Conservation (phyloP, 2,113 vertebrate genomes). For the Notechis scutatus region DNA sequence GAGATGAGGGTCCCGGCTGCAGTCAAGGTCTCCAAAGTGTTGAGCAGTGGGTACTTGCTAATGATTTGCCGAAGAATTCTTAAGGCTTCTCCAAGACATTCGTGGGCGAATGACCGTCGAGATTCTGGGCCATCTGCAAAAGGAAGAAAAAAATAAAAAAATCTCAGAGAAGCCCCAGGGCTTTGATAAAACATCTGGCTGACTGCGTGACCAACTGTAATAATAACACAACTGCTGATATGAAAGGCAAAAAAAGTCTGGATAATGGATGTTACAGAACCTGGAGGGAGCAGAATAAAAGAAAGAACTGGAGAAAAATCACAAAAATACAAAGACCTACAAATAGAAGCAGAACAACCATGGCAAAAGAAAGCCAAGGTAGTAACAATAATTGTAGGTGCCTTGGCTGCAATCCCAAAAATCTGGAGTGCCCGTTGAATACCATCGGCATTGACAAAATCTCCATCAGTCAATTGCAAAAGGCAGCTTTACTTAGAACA, state of each 20-base stretch:
- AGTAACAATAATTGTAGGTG: background rate
- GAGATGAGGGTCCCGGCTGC: slow-evolving; percentile 92
- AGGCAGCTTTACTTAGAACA: background rate
- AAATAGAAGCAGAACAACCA: background rate
- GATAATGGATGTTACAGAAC: background rate
- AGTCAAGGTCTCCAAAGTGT: slow-evolving; percentile 92
- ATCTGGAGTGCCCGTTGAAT: background rate
- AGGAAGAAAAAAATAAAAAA: background rate
- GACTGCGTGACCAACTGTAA: background rate
- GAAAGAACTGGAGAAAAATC: background rate
- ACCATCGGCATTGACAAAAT: background rate
- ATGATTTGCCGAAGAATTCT: slow-evolving; percentile 88
- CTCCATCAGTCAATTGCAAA: background rate
- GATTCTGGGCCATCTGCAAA: slow-evolving; percentile 78
- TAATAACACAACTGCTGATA: background rate
- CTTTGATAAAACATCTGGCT: background rate
- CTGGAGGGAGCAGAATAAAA: background rate
- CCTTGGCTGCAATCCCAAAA: background rate
- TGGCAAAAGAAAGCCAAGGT: background rate
- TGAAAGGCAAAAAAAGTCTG: background rate
- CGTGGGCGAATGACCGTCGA: slow-evolving; percentile 82
- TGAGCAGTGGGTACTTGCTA: slow-evolving; percentile 87
- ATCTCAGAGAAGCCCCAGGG: background rate
- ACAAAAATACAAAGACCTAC: background rate
- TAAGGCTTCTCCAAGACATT: slow-evolving; percentile 87